phyloP scores from a whole-genome alignment of 2,797 vertebrate genomes.

The Poeciliopsis paucimaculata region DNA sequence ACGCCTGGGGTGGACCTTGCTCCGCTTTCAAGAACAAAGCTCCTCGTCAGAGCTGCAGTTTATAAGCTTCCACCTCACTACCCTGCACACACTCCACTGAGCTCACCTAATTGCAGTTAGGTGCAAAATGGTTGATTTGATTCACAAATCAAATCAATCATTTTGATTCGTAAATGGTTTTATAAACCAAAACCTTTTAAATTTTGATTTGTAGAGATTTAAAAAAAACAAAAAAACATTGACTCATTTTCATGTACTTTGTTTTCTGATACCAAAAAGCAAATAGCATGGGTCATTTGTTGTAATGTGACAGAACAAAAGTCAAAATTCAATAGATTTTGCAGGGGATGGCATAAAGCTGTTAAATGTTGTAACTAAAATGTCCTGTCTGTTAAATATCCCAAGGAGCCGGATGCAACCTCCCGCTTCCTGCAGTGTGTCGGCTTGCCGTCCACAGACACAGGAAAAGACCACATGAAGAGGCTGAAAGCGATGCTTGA shows the following conservation, averaged over 20 bases:
- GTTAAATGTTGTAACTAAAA: background rate
- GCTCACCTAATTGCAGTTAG: too few relatives aligned
- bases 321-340: background rate
- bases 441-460: slow-evolving; percentile 59
- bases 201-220: background rate
- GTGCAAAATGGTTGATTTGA: too few relatives aligned
- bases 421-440: slow-evolving; percentile 75
- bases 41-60: too few relatives aligned
- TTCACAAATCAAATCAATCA: too few relatives aligned
- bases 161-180: too few relatives aligned
- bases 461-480: slow-evolving; percentile 59
- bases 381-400: background rate
- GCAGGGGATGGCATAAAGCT: background rate
- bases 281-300: background rate
- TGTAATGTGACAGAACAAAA: background rate
- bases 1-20: too few relatives aligned
- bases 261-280: background rate
- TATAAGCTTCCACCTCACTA: too few relatives aligned
- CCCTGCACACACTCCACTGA: too few relatives aligned
- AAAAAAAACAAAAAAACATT: too few relatives aligned
- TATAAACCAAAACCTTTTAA: background rate
- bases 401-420: slow-evolving; percentile 53
- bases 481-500: slow-evolving; percentile 73
- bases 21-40: too few relatives aligned
- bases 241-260: background rate